phyloP scores from a whole-genome alignment of 2,797 vertebrate genomes.

The Pangasius krempfi region DNA sequence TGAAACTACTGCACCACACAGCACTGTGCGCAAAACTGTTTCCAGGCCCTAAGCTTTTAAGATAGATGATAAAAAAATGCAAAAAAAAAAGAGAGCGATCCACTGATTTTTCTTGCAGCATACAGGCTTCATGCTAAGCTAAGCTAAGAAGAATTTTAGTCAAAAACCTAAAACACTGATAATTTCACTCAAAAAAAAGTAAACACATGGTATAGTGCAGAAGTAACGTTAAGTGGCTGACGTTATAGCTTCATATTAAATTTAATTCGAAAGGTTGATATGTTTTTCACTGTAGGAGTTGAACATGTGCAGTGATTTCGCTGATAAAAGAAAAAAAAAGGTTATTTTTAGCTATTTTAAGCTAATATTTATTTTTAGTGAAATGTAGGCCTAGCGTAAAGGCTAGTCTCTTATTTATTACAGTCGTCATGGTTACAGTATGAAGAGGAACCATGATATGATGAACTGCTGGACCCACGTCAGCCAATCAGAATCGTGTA shows the following conservation, averaged over 20 bases:
- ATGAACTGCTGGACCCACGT: background rate
- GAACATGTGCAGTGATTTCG: background rate
- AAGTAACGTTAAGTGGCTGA: background rate
- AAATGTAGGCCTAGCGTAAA: background rate
- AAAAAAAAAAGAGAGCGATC: too few species aligned
- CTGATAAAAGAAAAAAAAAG: background rate
- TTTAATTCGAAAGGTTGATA: background rate
- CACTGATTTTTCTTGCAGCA: too few species aligned
- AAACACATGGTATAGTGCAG: too few species aligned
- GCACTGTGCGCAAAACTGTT: background rate
- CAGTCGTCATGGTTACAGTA: background rate
- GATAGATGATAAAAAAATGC: background rate
- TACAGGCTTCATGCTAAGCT: too few species aligned
- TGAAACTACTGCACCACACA: background rate
- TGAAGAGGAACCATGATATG: background rate
- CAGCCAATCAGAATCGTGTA: background rate
- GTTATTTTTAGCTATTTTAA: background rate
- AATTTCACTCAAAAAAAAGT: too few species aligned
- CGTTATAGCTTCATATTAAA: background rate
- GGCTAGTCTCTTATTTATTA: background rate
- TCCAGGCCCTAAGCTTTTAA: background rate
- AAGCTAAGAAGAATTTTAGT: too few species aligned
- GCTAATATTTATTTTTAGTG: background rate
- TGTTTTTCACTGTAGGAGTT: background rate
- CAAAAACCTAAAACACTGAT: too few species aligned